Evolutionary conservation across 2,797 vertebrate genomes (phyloP).

Genomic region (Borostomias antarcticus): DNA sequence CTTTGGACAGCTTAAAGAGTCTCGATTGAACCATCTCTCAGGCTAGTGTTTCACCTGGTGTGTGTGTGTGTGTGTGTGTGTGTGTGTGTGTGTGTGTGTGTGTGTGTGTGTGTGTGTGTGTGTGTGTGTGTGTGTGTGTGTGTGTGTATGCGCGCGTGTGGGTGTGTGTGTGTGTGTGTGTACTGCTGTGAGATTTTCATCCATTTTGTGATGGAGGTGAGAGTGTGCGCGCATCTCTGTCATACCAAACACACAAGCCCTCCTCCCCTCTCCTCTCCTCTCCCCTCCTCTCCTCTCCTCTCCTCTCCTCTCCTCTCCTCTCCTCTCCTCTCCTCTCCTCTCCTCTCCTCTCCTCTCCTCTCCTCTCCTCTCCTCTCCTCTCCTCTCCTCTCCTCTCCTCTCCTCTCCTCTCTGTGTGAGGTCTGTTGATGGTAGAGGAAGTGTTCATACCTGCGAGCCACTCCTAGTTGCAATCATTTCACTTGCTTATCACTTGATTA

Average conservation of each 20-base stretch:
- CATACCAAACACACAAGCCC: not conserved
- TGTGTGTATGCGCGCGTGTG: not conserved
- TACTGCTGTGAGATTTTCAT: not conserved
- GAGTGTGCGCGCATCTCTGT: not conserved
- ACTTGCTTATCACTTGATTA: no score
- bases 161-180: not conserved
- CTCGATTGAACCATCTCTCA: no score
- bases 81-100: conserved; percentile 32
- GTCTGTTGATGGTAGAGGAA: conserved; percentile 6
- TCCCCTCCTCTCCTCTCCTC: not conserved
- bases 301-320: not conserved
- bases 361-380: not conserved
- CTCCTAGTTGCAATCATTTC: no score
- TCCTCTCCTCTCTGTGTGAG: conserved; percentile 17
- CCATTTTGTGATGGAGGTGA: not conserved
- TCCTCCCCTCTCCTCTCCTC: not conserved
- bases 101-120: conserved; percentile 25
- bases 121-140: not conserved
- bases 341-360: not conserved
- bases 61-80: conserved; percentile 8
- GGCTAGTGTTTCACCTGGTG: no score
- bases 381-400: conserved; percentile 14
- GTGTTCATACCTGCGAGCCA: conserved; percentile 40
- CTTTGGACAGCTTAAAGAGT: not conserved
- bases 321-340: not conserved